These are phyloP conservation scores for Temnothorax curvispinosus DNA, from an alignment of 1,140 invertebrate species.

Conservation along the genomic window DNA sequence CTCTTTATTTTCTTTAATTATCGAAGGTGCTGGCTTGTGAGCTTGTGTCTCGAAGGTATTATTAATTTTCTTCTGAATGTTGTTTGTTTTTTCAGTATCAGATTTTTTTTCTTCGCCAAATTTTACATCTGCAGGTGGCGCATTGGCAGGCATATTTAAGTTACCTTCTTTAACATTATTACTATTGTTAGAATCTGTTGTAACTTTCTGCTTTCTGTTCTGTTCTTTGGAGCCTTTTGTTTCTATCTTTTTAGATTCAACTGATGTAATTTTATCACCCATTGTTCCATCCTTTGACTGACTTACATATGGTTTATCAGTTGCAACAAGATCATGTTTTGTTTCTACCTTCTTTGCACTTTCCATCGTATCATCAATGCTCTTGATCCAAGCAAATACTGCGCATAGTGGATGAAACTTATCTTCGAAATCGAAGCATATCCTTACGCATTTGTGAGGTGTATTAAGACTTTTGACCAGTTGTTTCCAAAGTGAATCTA, in stretches of 20 bases:
- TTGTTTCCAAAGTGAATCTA: background rate
- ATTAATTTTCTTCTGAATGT: background rate
- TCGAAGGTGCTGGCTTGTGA: background rate
- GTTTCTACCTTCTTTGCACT: background rate
- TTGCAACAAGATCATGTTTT: background rate
- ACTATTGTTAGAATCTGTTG: background rate
- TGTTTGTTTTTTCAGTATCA: background rate
- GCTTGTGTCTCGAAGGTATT: background rate
- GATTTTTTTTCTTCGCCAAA: background rate
- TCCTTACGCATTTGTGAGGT: background rate
- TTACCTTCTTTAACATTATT: background rate
- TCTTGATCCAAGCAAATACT: slow-evolving; percentile 62
- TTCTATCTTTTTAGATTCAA: background rate
- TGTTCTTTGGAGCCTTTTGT: background rate
- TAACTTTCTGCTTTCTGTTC: background rate
- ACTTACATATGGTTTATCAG: background rate
- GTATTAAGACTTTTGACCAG: background rate
- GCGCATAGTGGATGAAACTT: slow-evolving; percentile 61
- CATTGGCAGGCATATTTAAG: background rate
- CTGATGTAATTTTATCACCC: background rate
- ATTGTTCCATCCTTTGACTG: background rate
- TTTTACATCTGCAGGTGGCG: background rate
- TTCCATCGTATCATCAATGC: background rate
- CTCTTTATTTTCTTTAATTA: background rate
- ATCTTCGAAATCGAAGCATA: slow-evolving; percentile 25